Evolutionary conservation across 1,140 invertebrate genomes (phyloP), one percentile per base, ranked within the genome.

Genomic region (Sinonovacula constricta): DNA sequence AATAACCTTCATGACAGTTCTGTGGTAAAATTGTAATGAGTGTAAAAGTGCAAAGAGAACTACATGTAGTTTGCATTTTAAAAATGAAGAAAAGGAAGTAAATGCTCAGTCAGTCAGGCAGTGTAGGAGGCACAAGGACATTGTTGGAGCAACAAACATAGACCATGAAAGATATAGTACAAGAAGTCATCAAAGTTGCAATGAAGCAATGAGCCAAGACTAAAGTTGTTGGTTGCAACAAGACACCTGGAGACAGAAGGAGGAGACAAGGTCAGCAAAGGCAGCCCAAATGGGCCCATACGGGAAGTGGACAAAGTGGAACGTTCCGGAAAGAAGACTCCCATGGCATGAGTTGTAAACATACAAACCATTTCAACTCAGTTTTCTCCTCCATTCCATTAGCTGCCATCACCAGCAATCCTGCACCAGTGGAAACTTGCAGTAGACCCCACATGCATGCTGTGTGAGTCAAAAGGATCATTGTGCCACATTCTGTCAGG

Each of bases 361-460:
- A 34, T 62, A 74, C 15, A 28, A 63, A 45, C 60, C 60, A 66
- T 51, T 36, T n/a, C 72, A 76, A 33, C n/a, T 76, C 10, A 59
- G 56, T 18, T 76, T 66, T 26, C 45, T 74, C 0, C 67, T 56
- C 2, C 14, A 24, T n/a, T 54, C 53, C 12, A n/a, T 56, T 15
- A 31, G 39, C 24, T 72, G 7, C 70, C 57, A 34, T 49, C 70
- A 10, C 59, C 57, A 33, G 26, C 57, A 26, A 72, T 28, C 53
- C 59, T 72, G 3, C 18, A 30, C 7, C n/a, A 28, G 18, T 62
- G 59, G 34, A 31, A 63, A 18, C 22, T 62, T n/a, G n/a, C 57
- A 63, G 56, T 49, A 31, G 70, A 72, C 28, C 57, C 59, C 22
- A 51, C 30, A n/a, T 72, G 70, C 14, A n/a, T 39, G 2, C 24